A percentile compares a stretch with the other conserved stretches of the same genome.
These are phyloP conservation scores for Bombus waltoni DNA, from an alignment of 1,140 invertebrate species.

Conservation along the genomic window DNA sequence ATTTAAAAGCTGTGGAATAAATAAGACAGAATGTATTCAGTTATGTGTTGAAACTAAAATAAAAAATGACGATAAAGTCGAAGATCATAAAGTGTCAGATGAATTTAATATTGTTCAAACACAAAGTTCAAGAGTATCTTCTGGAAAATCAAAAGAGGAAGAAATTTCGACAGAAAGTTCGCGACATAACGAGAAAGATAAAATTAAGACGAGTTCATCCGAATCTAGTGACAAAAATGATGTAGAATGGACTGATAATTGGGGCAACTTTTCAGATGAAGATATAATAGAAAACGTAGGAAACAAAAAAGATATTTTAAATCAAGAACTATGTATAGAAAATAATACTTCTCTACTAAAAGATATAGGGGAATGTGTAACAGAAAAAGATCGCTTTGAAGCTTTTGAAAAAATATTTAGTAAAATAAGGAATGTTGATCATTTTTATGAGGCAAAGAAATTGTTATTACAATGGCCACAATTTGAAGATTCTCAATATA, in stretches of 20 bases:
- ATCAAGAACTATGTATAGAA: slow-evolving; percentile 28
- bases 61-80: not conserved
- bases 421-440: slow-evolving; percentile 65
- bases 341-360: not conserved
- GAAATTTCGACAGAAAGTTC: slow-evolving; percentile 10
- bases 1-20: slow-evolving; percentile 19
- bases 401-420: slow-evolving; percentile 70
- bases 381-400: slow-evolving; percentile 72
- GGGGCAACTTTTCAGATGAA: slow-evolving; percentile 74
- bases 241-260: slow-evolving; percentile 71
- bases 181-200: not conserved
- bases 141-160: not conserved
- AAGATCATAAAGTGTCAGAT: not conserved
- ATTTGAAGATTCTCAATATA: slow-evolving; percentile 70
- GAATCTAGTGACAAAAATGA: slow-evolving; percentile 46
- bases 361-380: slow-evolving; percentile 43
- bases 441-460: slow-evolving; percentile 72
- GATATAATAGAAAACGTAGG: slow-evolving; percentile 57
- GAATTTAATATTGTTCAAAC: not conserved
- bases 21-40: not conserved
- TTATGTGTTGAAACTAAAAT: not conserved
- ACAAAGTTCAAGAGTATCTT: not conserved
- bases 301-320: slow-evolving; percentile 31
- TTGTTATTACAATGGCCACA: slow-evolving; percentile 70
- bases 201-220: not conserved